Base-by-base conservation (phyloP, 2,888 invertebrate genomes). In the Caenorhabditis plicata region DNA sequence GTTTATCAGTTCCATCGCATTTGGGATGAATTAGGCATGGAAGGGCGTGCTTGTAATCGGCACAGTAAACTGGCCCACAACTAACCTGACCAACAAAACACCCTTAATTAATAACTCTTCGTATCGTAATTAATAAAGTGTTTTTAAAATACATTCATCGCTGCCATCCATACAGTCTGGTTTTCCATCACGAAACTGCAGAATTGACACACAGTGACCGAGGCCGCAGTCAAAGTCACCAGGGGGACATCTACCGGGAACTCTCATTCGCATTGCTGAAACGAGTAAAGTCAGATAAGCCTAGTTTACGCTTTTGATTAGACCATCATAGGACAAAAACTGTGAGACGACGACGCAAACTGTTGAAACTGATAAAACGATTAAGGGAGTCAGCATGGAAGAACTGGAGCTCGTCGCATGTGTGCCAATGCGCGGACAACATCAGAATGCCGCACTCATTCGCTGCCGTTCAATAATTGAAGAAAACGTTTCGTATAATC, bases 61-160 rank as follows among this genome's bases (percentile, higher is more conserved):
- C 78, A 52, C 78, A 78, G 55, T 72, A 73, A 17, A 55, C 61
- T 4, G 63, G 47, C 23, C 77, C 78, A 62, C 78, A 78, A 35
- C 63, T 61, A 49, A 78, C 67, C 54, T 78, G 75, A 36, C 78
- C 78, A 25, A 75, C 68, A 40, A 76, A 70, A 58, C 78, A 78
- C 64, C 67, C 78, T 78, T 38, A 44, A 74, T 33, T 25, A 3
- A 25, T 27, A 38, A 33, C n/a, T 38, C 38, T 11, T 19, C 4
- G 11, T 20, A 7, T 36, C 15, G 8, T 36, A 7, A n/a, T 36
- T n/a, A 11, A 17, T 11, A 36, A 17, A 36, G n/a, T 36, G 17
- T 22, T 22, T 39, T 20, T 8, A 23, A 38, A 66, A 62, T 35
- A 78, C 78, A 76, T 64, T 78, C 78, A 64, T 78, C 78, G 50